Evolutionary conservation across 2,797 vertebrate genomes (phyloP), one percentile per base, ranked within the genome.

Genomic region (Sarcoramphus papa): DNA sequence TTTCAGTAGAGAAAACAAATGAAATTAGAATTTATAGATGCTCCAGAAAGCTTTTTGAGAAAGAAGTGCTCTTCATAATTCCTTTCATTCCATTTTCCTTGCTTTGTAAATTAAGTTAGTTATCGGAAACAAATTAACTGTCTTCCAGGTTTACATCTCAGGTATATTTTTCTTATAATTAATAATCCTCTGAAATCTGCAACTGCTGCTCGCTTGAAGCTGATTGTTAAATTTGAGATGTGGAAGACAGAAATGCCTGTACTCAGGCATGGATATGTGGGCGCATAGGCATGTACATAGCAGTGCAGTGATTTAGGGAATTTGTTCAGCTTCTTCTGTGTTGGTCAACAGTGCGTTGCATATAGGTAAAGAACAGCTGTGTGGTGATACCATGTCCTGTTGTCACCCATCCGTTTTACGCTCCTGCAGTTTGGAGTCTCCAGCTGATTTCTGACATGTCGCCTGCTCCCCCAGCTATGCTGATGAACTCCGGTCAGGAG

Each of bases 271-370:
- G 33, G 22, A 1, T 13, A 2, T 3, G 24, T 20, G 28, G 65
- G 48, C 28, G 10, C 3, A 3, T 2, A 4, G 4, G 14, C 1
- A 0, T 3, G 19, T 19, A 2, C 16, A 0, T 10, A 9, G 73
- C 59, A 43, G 48, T 15, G 56, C 14, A 4, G n/a, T 4, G 10
- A 3, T 3, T 1, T 9, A 18, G 47, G 67, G n/a, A 5, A 27
- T 19, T 23, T 22, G 27, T 40, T 40, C 22, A 6, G 19, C 33
- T 31, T 18, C 30, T 41, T 6, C 27, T 7, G 10, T 48, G 59
- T 33, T 12, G 7, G 23, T 21, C 21, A 25, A 1, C 35, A 8
- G 35, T 2, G 30, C 3, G 3, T 12, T 48, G 50, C 9, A 0
- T 3, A 5, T 1, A 7, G 27, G 72, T n/a, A 6, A 20, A 10